Conservation (phyloP, 1,140 invertebrate species). For the Coptotermes formosanus region DNA sequence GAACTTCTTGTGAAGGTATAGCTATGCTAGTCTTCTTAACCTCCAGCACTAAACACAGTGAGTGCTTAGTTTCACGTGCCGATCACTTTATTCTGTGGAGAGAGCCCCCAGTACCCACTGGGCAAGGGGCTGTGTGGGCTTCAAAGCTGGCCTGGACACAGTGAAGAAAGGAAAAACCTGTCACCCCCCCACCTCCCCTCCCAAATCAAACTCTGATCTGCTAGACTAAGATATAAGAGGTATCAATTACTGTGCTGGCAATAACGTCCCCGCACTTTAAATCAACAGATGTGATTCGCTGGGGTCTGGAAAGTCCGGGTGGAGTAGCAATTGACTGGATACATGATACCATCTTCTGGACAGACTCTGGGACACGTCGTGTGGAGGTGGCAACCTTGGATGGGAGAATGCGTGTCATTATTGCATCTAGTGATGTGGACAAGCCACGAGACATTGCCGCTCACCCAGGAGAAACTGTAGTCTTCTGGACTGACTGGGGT, state of each 20-base stretch:
- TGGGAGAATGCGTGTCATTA: slow-evolving; percentile 65
- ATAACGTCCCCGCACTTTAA: neutral
- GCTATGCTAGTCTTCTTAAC: too few relatives aligned
- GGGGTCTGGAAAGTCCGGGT: slow-evolving; percentile 73
- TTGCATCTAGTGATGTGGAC: slow-evolving; percentile 71
- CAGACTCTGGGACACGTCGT: slow-evolving; percentile 75
- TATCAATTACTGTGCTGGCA: neutral
- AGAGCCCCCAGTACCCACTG: too few relatives aligned
- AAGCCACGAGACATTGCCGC: slow-evolving; percentile 80
- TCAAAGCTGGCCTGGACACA: too few relatives aligned
- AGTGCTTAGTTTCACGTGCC: too few relatives aligned
- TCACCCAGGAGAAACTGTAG: slow-evolving; percentile 75
- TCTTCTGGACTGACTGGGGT: slow-evolving; percentile 94
- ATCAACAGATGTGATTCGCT: slow-evolving; percentile 66
- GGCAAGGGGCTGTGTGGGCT: too few relatives aligned
- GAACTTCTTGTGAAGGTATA: too few relatives aligned
- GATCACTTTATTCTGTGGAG: too few relatives aligned
- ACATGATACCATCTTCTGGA: slow-evolving; percentile 82
- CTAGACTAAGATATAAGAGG: too few relatives aligned
- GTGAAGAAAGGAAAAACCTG: too few relatives aligned
- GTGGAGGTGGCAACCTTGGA: slow-evolving; percentile 80
- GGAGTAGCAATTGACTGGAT: slow-evolving; percentile 86
- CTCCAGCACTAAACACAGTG: too few relatives aligned
- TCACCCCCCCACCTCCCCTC: too few relatives aligned
- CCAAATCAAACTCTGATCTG: too few relatives aligned